Evolutionary conservation across 2,113 vertebrate genomes (phyloP).

Genomic region (Scortum barcoo): DNA sequence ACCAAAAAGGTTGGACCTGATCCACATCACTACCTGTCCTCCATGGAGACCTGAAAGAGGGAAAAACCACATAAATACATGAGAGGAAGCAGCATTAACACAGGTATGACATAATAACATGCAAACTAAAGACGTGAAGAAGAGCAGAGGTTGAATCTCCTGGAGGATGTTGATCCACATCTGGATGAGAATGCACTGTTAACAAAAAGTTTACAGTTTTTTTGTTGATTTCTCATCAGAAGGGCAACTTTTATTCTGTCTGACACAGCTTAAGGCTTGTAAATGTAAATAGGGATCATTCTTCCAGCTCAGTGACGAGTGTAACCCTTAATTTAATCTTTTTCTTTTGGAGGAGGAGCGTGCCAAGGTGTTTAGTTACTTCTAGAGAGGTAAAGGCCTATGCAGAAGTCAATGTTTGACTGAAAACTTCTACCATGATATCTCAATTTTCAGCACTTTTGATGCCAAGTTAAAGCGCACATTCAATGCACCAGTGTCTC

Average conservation of each 20-base stretch:
- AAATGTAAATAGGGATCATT: slow-evolving; percentile 6
- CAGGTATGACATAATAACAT: no score
- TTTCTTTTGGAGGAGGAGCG: background rate
- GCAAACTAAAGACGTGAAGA: no score
- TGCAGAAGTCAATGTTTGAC: slow-evolving; percentile 17
- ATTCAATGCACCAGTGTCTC: slow-evolving; percentile 37
- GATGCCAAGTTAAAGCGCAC: slow-evolving; percentile 44
- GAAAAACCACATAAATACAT: no score
- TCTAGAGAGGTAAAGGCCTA: background rate
- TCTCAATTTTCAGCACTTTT: slow-evolving; percentile 41
- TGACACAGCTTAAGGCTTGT: background rate
- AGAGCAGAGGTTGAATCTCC: no score
- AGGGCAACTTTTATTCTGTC: background rate
- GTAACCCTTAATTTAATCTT: background rate
- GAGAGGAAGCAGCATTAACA: no score
- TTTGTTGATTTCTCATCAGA: no score
- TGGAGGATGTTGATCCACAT: no score
- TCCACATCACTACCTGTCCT: no score
- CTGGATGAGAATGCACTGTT: no score
- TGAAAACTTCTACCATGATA: slow-evolving; percentile 29
- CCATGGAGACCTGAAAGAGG: no score
- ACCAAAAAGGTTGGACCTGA: no score
- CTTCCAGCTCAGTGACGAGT: background rate
- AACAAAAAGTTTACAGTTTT: no score
- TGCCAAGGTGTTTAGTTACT: slow-evolving; percentile 1